These are phyloP conservation scores for Tichodroma muraria DNA, from an alignment of 2,113 vertebrate species.

Conservation along the genomic window DNA sequence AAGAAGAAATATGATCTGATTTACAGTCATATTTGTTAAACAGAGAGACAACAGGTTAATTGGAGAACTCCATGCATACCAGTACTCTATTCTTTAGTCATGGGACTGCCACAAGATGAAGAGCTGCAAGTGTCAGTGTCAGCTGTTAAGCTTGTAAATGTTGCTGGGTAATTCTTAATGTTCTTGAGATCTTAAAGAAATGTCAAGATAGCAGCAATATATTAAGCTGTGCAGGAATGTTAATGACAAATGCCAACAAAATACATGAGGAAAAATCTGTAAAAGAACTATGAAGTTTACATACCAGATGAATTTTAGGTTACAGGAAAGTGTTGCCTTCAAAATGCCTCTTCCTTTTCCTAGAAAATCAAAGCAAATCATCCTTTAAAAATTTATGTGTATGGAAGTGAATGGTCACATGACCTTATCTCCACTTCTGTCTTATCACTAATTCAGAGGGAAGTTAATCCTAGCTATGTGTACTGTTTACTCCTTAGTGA, in stretches of 20 bases:
- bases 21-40: not conserved
- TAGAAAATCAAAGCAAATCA: not conserved
- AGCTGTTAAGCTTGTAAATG: not conserved
- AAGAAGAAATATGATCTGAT: conserved; percentile 2
- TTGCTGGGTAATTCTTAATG: not conserved
- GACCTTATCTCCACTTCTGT: not conserved
- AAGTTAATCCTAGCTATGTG: not conserved
- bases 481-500: not conserved
- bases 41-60: not conserved
- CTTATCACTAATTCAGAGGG: not conserved
- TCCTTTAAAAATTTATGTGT: not conserved
- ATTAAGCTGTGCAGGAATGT: not conserved
- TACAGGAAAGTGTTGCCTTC: not conserved
- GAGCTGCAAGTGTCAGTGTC: not conserved
- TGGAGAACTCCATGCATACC: not conserved
- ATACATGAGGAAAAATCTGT: not conserved
- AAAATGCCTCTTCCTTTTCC: not conserved
- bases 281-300: not conserved
- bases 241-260: not conserved
- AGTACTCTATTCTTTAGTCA: not conserved
- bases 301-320: not conserved
- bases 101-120: not conserved
- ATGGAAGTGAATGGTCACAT: not conserved
- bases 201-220: not conserved
- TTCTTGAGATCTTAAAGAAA: not conserved